These are phyloP conservation scores for Sminthurinus aureus DNA, from an alignment of 2,888 invertebrate species.

Conservation along the genomic window DNA sequence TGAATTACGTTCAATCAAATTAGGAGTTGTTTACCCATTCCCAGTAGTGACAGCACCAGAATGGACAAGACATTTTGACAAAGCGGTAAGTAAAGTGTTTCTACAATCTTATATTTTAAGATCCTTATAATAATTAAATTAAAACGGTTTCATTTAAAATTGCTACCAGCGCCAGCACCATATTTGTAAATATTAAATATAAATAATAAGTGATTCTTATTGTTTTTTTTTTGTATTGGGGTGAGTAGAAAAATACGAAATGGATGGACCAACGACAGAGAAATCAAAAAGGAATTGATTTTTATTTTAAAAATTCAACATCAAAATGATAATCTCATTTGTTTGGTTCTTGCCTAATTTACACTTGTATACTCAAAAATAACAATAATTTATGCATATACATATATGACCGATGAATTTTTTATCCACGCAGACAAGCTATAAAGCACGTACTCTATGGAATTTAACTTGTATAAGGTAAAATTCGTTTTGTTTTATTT, in stretches of 20 bases:
- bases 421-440: no score
- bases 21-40: slow-evolving; percentile 54
- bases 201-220: neutral
- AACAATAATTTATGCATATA: no score
- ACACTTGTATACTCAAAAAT: no score
- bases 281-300: slow-evolving; percentile 52
- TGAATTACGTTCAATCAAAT: slow-evolving; percentile 46
- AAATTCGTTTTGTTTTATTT: no score
- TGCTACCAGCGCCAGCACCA: no score
- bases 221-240: neutral
- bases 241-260: slow-evolving; percentile 25
- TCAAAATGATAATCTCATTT: neutral
- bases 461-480: no score
- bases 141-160: no score
- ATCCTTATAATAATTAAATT: no score
- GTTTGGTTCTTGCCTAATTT: neutral
- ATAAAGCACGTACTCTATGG: no score
- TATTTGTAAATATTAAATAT: neutral
- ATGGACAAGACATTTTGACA: slow-evolving; percentile 55
- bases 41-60: slow-evolving; percentile 56
- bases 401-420: no score
- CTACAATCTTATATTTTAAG: no score
- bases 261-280: slow-evolving; percentile 33
- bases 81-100: slow-evolving; percentile 38
- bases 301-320: slow-evolving; percentile 49